These are phyloP conservation scores for Alca torda DNA, from an alignment of 2,797 vertebrate genomes.

Conservation along the genomic window DNA sequence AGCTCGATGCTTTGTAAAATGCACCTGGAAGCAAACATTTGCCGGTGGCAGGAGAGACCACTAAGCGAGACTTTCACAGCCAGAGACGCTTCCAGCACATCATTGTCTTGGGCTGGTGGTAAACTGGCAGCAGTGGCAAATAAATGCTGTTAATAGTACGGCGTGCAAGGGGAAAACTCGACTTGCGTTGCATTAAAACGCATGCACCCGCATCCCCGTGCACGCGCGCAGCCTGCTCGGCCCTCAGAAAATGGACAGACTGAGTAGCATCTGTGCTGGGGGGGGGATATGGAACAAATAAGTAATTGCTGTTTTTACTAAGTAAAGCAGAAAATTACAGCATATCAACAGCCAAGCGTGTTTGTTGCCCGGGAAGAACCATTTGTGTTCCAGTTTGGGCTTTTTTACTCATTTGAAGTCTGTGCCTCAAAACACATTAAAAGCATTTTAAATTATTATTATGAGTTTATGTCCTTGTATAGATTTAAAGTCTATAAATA, in stretches of 20 bases:
- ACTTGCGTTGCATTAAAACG: neutral
- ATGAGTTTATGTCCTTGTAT: neutral
- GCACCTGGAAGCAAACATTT: neutral
- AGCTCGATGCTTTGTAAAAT: neutral
- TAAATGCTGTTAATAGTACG: neutral
- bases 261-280: conserved; percentile 75
- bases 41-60: neutral
- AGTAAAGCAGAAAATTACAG: conserved; percentile 56
- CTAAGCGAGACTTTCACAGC: neutral
- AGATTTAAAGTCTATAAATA: neutral
- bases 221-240: neutral
- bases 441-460: conserved; percentile 42
- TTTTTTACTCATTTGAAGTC: conserved; percentile 53
- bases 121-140: conserved; percentile 41
- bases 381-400: conserved; percentile 49
- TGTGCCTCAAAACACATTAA: conserved; percentile 31
- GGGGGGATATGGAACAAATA: conserved; percentile 62
- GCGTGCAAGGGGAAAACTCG: conserved; percentile 7
- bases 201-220: neutral
- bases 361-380: conserved; percentile 60
- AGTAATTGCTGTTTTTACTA: conserved; percentile 71
- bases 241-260: conserved; percentile 70
- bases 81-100: neutral
- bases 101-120: conserved; percentile 42
- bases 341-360: conserved; percentile 53